Percentiles rank a stretch among this genome's conserved stretches.
These are phyloP conservation scores for Vanessa tameamea DNA, from an alignment of 1,140 invertebrate species.

Conservation along the genomic window DNA sequence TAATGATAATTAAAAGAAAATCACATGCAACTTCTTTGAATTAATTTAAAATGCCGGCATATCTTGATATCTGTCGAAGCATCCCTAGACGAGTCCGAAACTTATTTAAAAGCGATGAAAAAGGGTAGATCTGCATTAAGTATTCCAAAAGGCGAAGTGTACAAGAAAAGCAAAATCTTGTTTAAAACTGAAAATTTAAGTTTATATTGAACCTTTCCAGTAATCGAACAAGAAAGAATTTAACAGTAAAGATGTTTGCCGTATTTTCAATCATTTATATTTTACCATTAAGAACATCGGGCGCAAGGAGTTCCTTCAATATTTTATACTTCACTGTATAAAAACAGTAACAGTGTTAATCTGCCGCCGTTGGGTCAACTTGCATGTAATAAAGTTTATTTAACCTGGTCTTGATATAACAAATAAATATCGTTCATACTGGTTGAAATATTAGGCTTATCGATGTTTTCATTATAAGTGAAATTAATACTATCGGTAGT, in stretches of 20 bases:
- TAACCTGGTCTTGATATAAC: too few species aligned
- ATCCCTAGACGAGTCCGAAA: constrained; percentile 62
- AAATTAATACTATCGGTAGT: too few species aligned
- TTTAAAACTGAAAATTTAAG: constrained; percentile 63
- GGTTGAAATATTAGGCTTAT: too few species aligned
- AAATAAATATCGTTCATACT: too few species aligned
- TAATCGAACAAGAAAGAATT: constrained; percentile 63
- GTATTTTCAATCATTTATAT: constrained; percentile 62
- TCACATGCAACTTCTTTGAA: background rate
- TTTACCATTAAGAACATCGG: constrained; percentile 27
- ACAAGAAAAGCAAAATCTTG: constrained; percentile 76
- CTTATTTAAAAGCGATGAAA: constrained; percentile 65
- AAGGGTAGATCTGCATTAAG: constrained; percentile 69
- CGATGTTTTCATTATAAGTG: too few species aligned
- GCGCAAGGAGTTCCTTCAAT: background rate
- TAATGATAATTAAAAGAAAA: too few species aligned
- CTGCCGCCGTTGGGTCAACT: too few species aligned
- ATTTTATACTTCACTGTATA: background rate
- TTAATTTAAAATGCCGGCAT: constrained; percentile 11
- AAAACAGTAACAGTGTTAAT: too few species aligned
- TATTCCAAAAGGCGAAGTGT: constrained; percentile 70
- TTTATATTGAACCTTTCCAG: constrained; percentile 67
- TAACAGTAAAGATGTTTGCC: constrained; percentile 68
- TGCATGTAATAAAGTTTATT: too few species aligned
- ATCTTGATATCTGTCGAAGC: constrained; percentile 41